Evolutionary conservation across 2,888 invertebrate species (phyloP).

Genomic region (Campopleginae sp.): DNA sequence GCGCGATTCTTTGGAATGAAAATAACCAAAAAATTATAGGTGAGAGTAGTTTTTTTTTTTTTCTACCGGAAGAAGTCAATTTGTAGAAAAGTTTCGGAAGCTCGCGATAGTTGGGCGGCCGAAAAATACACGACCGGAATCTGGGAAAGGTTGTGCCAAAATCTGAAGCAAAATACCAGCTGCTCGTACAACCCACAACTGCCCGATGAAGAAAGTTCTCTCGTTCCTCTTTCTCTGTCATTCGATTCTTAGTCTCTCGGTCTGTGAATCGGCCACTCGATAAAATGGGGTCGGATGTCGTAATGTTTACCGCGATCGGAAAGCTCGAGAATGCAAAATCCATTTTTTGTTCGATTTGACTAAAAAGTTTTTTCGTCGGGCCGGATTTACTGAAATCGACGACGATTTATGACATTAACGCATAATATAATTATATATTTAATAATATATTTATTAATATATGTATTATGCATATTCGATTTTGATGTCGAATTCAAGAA

Average conservation of each 20-base stretch:
- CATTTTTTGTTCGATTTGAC: slow-evolving; percentile 1
- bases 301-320: neutral
- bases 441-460: too few species aligned
- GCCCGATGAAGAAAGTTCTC: neutral
- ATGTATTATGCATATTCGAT: too few species aligned
- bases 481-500: neutral
- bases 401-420: neutral
- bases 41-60: neutral
- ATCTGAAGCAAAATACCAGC: slow-evolving; percentile 26
- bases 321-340: neutral
- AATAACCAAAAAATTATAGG: neutral
- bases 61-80: neutral
- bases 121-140: slow-evolving; percentile 28
- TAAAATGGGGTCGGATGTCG: slow-evolving; percentile 2
- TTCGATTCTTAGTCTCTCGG: neutral
- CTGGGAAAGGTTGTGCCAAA: slow-evolving; percentile 41
- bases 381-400: neutral
- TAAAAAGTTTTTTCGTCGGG: neutral
- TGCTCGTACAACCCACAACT: slow-evolving; percentile 11
- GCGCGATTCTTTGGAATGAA: too few species aligned
- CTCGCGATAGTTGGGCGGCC: slow-evolving; percentile 15
- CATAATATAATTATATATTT: neutral
- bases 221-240: slow-evolving; percentile 10
- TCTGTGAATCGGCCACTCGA: slow-evolving; percentile 5
- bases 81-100: neutral